Base-by-base conservation (phyloP, 2,797 vertebrate genomes). In the Tamandua tetradactyla region DNA sequence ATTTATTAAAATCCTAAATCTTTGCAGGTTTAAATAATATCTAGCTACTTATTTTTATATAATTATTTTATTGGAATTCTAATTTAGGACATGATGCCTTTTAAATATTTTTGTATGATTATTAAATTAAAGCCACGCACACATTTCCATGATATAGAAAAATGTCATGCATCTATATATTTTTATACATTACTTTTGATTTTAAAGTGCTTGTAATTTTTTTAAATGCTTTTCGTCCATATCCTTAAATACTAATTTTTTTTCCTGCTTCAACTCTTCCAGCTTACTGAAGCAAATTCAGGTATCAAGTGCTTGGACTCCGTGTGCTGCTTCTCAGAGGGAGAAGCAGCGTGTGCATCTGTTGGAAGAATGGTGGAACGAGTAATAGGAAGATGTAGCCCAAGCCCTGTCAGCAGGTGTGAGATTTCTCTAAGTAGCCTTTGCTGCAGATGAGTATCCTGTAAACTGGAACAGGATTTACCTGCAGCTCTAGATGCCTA, bases 261-360 rank as follows among this genome's bases (percentile, higher is more conserved):
- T n/a, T 83, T 94, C 30, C 25, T 82, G 15, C 80, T 94, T 95
- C 6, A 74, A 44, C 62, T 91, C 85, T 40, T 62, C 6, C 98
- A 99, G 99, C 98, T 99, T 99, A 97, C 98, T 98, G 98, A 99
- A 98, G 96, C 98, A 98, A 98, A 98, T 99, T 98, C 98, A 98
- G 98, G 98, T 98, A 96, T 99, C 99, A 98, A 99, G 99, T 99
- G 99, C 98, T 96, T 99, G 99, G 99, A 99, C 98, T 99, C 99
- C 98, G 95, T 99, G 98, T 99, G 99, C 98, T 99, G 99, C 98
- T 99, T 99, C 99, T 98, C 99, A 97, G 98, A 99, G 97, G 99
- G 99, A 98, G 98, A 99, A 98, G 98, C 99, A 98, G 98, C 98
- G 96, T 99, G 99, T 97, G 62, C 98, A 98, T 98, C 99, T 99